Percentiles rank a stretch among this genome's conserved stretches.
Evolutionary conservation across 2,888 invertebrate genomes (phyloP).

Genomic region (Thymelicus sylvestris): DNA sequence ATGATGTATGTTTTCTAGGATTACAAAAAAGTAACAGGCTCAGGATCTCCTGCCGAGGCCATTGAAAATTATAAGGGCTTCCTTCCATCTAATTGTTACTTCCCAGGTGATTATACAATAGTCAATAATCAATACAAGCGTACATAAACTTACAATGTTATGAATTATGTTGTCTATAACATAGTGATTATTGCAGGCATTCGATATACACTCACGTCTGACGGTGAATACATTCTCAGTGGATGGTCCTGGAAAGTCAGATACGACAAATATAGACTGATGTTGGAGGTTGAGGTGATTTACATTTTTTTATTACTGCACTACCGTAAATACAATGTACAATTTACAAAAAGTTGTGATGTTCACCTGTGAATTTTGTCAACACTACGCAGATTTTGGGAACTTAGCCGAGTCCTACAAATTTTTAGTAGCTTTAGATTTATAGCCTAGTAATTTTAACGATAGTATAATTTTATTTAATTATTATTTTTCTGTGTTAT

Average conservation of each 20-base stretch:
- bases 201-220: constrained; percentile 15
- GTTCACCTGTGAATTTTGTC: too few relatives aligned
- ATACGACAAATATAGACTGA: constrained; percentile 15
- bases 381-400: too few relatives aligned
- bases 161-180: background rate
- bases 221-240: constrained; percentile 17
- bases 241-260: constrained; percentile 11
- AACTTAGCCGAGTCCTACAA: too few relatives aligned
- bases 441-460: too few relatives aligned
- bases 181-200: constrained; percentile 3
- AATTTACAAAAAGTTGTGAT: too few relatives aligned
- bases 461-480: too few relatives aligned
- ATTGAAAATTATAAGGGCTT: constrained; percentile 13
- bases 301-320: background rate
- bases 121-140: too few relatives aligned
- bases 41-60: constrained; percentile 25
- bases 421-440: too few relatives aligned
- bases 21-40: constrained; percentile 23
- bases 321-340: too few relatives aligned
- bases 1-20: constrained; percentile 1
- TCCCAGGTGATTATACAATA: constrained; percentile 14
- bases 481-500: too few relatives aligned
- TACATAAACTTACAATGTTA: too few relatives aligned
- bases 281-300: constrained; percentile 28
- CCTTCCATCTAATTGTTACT: constrained; percentile 11